Conservation (phyloP, 2,797 vertebrate genomes). For the Protosalanx chinensis region DNA sequence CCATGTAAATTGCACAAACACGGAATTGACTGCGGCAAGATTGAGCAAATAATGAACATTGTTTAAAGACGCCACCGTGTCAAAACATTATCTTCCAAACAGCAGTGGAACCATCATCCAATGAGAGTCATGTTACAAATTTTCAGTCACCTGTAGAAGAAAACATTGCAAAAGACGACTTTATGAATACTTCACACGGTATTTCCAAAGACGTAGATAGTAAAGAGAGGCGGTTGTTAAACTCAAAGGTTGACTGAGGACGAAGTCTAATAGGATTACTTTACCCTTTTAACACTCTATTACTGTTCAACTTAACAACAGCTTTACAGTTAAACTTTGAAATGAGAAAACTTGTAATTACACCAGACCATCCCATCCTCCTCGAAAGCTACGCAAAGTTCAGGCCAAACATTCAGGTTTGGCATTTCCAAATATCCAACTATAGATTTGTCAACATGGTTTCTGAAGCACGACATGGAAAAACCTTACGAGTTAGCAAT, state of each 20-base stretch:
- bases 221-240: conserved; percentile 56
- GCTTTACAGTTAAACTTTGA: no score
- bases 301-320: background rate
- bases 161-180: conserved; percentile 64
- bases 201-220: conserved; percentile 50
- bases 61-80: no score
- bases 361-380: no score
- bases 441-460: background rate
- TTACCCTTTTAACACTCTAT: conserved; percentile 17
- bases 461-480: background rate
- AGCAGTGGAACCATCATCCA: background rate
- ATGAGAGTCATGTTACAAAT: conserved; percentile 17
- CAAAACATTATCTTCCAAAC: background rate
- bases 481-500: no score
- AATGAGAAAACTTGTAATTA: no score
- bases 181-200: conserved; percentile 61
- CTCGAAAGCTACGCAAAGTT: no score
- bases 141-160: conserved; percentile 45
- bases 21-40: no score
- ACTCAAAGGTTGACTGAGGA: conserved; percentile 9
- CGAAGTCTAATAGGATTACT: background rate
- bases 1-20: no score
- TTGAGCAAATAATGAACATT: no score
- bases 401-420: no score
- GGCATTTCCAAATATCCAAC: no score